These are phyloP conservation scores for Myiozetetes cayanensis DNA, from an alignment of 2,113 vertebrate species.

Conservation along the genomic window DNA sequence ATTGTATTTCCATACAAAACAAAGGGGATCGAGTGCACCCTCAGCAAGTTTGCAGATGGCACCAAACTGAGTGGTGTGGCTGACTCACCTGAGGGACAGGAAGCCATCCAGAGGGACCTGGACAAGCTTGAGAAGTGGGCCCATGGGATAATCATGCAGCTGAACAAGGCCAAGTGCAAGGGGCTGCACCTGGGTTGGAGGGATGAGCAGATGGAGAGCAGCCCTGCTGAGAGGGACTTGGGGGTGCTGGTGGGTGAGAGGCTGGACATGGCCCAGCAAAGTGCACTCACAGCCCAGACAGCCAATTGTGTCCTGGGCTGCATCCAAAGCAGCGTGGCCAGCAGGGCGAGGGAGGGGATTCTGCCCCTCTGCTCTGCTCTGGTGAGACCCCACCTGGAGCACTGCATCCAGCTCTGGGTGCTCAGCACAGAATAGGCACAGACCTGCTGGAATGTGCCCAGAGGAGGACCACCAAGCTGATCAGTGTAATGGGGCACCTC, in stretches of 20 bases:
- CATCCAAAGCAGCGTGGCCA: background rate
- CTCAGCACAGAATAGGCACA: background rate
- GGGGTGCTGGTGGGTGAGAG: background rate
- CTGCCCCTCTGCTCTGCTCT: background rate
- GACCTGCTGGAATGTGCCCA: accelerated
- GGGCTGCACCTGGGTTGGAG: accelerated
- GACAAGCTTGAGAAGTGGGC: background rate
- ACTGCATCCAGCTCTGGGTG: background rate
- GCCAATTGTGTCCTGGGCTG: background rate
- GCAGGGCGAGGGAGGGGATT: background rate
- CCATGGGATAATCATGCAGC: background rate
- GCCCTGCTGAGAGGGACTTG: accelerated
- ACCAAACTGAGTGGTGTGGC: background rate
- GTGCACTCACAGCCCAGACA: background rate
- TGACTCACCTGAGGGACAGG: too few relatives aligned
- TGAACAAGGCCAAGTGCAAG: background rate
- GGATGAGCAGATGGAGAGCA: accelerated
- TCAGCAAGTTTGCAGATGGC: background rate
- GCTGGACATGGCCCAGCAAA: background rate
- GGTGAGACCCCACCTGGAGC: background rate
- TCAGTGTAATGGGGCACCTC: accelerated
- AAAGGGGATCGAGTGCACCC: background rate
- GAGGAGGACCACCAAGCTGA: accelerated
- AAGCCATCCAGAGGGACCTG: background rate
- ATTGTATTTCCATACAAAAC: background rate